phyloP scores from a whole-genome alignment of 2,113 vertebrate genomes.

The Lichenostomus cassidix region DNA sequence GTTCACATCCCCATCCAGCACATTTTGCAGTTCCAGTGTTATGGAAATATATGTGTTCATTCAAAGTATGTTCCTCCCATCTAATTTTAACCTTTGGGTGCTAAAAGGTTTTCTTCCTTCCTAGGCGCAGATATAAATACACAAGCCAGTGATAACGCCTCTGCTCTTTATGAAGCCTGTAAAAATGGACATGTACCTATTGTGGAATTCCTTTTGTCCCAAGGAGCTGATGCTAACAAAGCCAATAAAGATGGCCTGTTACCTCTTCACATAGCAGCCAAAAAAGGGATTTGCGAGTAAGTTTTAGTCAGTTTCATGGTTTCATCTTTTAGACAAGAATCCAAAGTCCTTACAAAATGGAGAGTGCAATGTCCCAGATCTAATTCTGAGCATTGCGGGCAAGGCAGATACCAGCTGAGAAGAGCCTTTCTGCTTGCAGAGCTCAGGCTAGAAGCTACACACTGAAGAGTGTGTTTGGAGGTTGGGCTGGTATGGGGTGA shows the following conservation, averaged over 20 bases:
- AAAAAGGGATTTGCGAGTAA: slow-evolving; percentile 85
- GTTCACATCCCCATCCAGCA: neutral
- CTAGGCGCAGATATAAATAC: slow-evolving; percentile 89
- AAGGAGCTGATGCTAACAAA: slow-evolving; percentile 89
- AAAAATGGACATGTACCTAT: slow-evolving; percentile 85
- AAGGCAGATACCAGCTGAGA: neutral
- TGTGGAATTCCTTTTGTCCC: slow-evolving; percentile 85
- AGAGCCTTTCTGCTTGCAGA: neutral
- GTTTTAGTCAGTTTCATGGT: slow-evolving; percentile 19
- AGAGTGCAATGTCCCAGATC: neutral
- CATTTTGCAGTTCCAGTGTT: neutral
- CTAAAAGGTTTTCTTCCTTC: neutral
- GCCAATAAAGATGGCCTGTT: slow-evolving; percentile 84
- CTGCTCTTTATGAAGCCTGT: slow-evolving; percentile 89
- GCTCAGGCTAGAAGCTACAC: neutral
- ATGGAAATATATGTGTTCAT: neutral
- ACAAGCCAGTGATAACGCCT: slow-evolving; percentile 85
- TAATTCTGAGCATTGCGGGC: neutral
- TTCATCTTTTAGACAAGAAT: neutral
- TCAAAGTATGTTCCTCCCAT: neutral
- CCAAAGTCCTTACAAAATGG: neutral
- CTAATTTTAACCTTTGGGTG: neutral
- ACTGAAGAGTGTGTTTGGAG: neutral
- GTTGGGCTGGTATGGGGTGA: neutral
- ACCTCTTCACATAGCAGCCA: slow-evolving; percentile 88